phyloP scores from a whole-genome alignment of 2,113 vertebrate species.

The Sminthopsis crassicaudata region DNA sequence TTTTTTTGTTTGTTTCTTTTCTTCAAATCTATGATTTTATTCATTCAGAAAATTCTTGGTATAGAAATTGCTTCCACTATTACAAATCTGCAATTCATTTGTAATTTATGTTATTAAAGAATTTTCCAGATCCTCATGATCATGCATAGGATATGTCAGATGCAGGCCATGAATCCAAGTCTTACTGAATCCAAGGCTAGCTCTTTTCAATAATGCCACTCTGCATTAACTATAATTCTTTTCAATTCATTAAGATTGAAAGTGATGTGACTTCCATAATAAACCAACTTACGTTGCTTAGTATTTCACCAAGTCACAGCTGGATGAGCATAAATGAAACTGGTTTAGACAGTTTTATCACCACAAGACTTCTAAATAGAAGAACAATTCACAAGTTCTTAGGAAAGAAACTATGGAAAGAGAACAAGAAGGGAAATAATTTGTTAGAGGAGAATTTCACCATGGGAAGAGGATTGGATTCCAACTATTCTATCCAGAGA shows the following conservation, averaged over 20 bases:
- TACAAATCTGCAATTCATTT: neutral
- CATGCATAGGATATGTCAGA: neutral
- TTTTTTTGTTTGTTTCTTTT: neutral
- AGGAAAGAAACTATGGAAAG: neutral
- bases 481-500: neutral
- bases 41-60: neutral
- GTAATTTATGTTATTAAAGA: neutral
- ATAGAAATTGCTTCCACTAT: neutral
- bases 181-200: neutral
- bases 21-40: neutral
- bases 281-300: neutral
- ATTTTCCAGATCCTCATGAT: neutral
- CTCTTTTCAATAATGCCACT: neutral
- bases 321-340: neutral
- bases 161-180: neutral
- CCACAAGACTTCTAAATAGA: too few species aligned
- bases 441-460: neutral
- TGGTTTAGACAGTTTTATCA: neutral
- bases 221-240: neutral
- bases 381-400: neutral
- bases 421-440: too few species aligned
- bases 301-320: neutral
- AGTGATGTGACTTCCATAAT: neutral
- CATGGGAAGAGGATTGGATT: neutral
- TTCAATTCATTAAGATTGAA: neutral